Base-by-base conservation (phyloP, 2,113 vertebrate genomes). In the Burhinus oedicnemus region DNA sequence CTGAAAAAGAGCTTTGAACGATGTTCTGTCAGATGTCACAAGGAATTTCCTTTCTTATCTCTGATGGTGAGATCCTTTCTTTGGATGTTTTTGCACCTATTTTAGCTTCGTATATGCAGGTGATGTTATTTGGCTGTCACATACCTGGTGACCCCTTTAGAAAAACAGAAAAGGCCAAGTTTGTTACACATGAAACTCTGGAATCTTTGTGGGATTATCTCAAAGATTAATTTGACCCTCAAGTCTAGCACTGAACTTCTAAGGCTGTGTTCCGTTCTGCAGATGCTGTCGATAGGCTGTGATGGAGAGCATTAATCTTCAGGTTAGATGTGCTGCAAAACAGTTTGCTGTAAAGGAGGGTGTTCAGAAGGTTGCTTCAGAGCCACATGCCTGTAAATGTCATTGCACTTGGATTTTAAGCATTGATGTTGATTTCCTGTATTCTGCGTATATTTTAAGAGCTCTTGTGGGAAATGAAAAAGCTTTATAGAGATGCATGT, bases 201-300 rank as follows among this genome's bases (percentile, higher is more conserved):
- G 21, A 55, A 74, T 6, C 51, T 93, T 82, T 22, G 3, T 69
- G 62, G 74, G 34, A 34, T 87, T 94, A 4, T 83, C 87, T 85
- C 47, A 91, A 89, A 93, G 87, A 69, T 85, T n/a, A 96, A 62
- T 36, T 94, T 70, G 71, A 86, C 78, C 55, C 87, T 94, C 42
- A 45, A 85, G 66, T 80, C n/a, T 66, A 57, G 62, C 1, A 1
- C 62, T 62, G 78, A 83, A 51, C 62, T 95, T 85, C 19, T 61
- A 40, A 55, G 0, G 2, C 83, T 57, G 27, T 34, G 47, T 40
- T 87, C 42, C 71, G 20, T 92, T 79, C 62, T 69, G 49, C 58
- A 78, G 57, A 13, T 69, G 65, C 44, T 94, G 40, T 42, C 65
- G 52, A 17, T 79, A 82, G 65, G 15, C 72, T 64, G 60, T 60